Evolutionary conservation across 2,797 vertebrate species (phyloP), one percentile per base, ranked within the genome.

Genomic region (Phoebastria nigripes): DNA sequence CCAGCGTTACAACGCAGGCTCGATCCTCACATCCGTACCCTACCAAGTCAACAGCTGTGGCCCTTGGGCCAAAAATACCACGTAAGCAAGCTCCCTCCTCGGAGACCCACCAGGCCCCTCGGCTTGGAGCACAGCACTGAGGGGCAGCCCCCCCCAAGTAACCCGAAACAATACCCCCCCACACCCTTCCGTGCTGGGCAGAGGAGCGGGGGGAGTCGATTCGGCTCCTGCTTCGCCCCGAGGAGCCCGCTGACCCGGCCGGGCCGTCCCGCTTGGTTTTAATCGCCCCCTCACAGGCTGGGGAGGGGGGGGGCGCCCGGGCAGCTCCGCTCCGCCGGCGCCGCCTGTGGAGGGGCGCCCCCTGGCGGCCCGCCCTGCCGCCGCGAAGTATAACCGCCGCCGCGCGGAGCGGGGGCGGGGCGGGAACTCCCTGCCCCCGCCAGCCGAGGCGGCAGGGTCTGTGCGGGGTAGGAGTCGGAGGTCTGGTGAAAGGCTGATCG

Each of bases 1-100:
- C 35, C 18, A 52, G 26, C 3, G 0, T 18, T n/a, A 58, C 63
- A 28, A 22, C 0, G 4, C 49, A 10, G 54, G 35, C 18, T 49
- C 8, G 2, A 13, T 26, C 54, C 47, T 55, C 31, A 31, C 35
- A 18, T 22, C 44, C 49, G 6, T 5, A 35, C 29, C 31, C 56
- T 62, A 4, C n/a, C 4, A 12, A 15, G 11, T 3, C 11, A n/a
- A 51, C 20, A 35, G 31, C 22, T 5, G 18, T 14, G 33, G 24
- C 14, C n/a, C 33, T 11, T 15, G 24, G 29, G 16, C 25, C 31
- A 37, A 14, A 42, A 35, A 8, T 1, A 25, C 24, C 61, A 13
- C 2, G 0, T 3, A 24, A 16, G 12, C 9, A 15, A 79, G 39
- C 12, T 26, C 16, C 5, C n/a, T 22, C 31, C 67, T 41, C 11